These are phyloP conservation scores for Leucoraja ocellata DNA, from an alignment of 2,797 vertebrate species.

Conservation along the genomic window DNA sequence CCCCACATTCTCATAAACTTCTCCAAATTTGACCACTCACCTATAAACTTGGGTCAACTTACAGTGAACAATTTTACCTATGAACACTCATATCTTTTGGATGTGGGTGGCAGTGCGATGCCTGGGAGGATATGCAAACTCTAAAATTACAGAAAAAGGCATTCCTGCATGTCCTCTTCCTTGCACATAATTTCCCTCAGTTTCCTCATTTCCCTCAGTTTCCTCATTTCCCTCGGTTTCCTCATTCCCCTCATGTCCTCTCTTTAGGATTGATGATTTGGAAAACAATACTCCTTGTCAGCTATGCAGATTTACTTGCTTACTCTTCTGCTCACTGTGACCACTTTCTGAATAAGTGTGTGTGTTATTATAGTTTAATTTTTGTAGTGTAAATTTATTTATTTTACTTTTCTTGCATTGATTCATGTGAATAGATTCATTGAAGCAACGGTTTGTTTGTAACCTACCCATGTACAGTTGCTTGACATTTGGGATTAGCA, in stretches of 20 bases:
- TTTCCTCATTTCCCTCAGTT: background rate
- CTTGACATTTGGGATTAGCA: background rate
- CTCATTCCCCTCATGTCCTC: background rate
- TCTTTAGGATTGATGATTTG: background rate
- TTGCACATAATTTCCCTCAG: background rate
- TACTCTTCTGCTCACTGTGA: background rate
- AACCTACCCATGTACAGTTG: background rate
- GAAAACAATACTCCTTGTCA: background rate
- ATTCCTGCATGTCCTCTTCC: background rate
- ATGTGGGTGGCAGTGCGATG: no score
- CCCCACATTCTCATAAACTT: no score
- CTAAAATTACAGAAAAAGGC: background rate
- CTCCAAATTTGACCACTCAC: no score
- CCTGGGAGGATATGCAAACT: no score
- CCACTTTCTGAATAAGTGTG: background rate
- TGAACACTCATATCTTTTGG: no score
- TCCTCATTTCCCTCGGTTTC: no score
- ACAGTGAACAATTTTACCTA: no score
- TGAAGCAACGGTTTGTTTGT: background rate
- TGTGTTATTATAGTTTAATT: background rate
- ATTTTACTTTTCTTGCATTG: background rate
- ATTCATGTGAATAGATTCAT: background rate
- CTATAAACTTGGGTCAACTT: no score
- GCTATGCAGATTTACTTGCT: background rate
- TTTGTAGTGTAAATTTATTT: background rate